Base-by-base conservation (phyloP, 2,797 vertebrate species). In the Masticophis lateralis region DNA sequence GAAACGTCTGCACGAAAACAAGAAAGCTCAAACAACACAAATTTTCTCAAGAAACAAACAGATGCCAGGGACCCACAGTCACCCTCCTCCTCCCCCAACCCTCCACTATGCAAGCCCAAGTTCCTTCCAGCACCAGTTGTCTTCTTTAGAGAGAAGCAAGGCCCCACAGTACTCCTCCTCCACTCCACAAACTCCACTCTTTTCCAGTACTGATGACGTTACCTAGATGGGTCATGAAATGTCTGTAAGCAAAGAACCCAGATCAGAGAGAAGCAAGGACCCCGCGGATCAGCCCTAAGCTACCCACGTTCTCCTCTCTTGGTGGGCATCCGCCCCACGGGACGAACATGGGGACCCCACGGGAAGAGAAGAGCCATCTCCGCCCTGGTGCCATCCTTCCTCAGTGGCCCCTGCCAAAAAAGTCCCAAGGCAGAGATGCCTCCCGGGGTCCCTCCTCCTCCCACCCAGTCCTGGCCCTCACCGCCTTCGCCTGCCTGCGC, bases 191-290 rank as follows among this genome's bases (percentile, higher is more conserved):
- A 13, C 27, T 0, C 27, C 9, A 28, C 27, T 63, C 61, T 28
- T 14, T 69, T 32, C 13, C 7, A 16, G 66, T 6, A 16, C 66
- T 69, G 66, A 18, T 32, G 66, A 32, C 0, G 66, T 69, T 69
- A 2, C n/a, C n/a, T 69, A 32, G 66, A 16, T 8, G 66, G 66
- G 66, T 69, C 66, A 16, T 8, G 14, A 69, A 8, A 69, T 2
- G 1, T 32, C n/a, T 69, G n/a, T n/a, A 69, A 32, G 4, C 2
- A 32, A 69, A 37, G 6, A 16, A 8, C n/a, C 13, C 0, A 32
- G 14, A 13, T 7, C 5, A 8, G 4, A 18, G n/a, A 69, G 66
- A 6, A 32, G 0, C n/a, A 2, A 1, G 28, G 66, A 8, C 2
- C 66, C n/a, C 66, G 5, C 63, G 14, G 63, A 5, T 28, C 4